Base-by-base conservation (phyloP, 2,888 invertebrate genomes). In the Drosophila lutescens region DNA sequence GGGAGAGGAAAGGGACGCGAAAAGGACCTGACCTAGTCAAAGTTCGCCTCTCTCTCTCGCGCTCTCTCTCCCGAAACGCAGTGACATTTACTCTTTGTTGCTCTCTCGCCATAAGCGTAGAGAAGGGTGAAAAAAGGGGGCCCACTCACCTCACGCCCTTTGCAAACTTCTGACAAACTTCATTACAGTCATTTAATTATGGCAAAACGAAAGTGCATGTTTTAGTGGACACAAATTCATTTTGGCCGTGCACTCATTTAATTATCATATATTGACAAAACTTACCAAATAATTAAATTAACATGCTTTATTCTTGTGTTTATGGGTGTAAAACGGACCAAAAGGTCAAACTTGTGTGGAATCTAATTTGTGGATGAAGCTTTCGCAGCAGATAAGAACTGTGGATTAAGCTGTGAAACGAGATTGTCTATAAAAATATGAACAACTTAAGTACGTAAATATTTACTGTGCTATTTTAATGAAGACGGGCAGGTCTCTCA, bases 11-110 rank as follows among this genome's bases (percentile, higher is more conserved):
- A n/a, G 53, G 46, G 56, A 41, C 68, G 61, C 51, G 47, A n/a
- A 32, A 32, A 51, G 49, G 50, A 47, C 50, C 86, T 88, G 82
- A 83, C 82, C 88, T 83, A 83, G 88, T 70, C 88, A 60, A 88
- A 83, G 55, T 66, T 62, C 51, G 56, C 60, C 51, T 55, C 74
- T 49, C 56, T 36, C 23, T 49, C 56, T 23, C 23, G 17, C 49
- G 26, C 63, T 51, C 56, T 49, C 30, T 8, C 30, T 30, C 30
- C 54, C 44, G 10, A 6, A 10, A 10, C 51, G 32, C 30, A 30
- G 8, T 47, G 34, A 34, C 10, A 32, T 5, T 20, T 23, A 20
- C 54, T 44, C 36, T 66, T 30, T 30, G 12, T 12, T 36, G n/a
- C 15, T 15, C 13, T 41, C 32, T 17, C 12, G n/a, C 17, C 32